Evolutionary conservation across 2,888 invertebrate genomes (phyloP).

Genomic region (Ormyrus nitidulus): DNA sequence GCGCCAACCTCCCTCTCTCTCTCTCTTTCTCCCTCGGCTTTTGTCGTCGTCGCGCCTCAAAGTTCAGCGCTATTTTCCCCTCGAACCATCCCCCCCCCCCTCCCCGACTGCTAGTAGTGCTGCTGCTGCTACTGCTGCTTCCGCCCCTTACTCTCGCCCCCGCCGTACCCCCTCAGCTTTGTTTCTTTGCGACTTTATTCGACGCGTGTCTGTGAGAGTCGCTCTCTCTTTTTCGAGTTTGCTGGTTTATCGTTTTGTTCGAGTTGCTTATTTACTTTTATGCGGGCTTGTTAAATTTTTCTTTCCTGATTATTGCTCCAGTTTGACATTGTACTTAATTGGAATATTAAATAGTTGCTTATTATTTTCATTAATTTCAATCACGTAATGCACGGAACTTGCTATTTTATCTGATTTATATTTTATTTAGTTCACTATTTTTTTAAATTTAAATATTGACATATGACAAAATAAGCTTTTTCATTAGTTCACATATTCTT

Average conservation of each 20-base stretch:
- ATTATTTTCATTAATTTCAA: too few species aligned
- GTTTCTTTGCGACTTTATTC: conserved; percentile 43
- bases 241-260: background rate
- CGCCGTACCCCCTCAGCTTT: background rate
- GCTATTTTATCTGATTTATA: background rate
- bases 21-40: conserved; percentile 7
- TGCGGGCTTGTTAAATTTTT: too few species aligned
- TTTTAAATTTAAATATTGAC: background rate
- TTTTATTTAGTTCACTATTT: background rate
- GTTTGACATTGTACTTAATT: too few species aligned
- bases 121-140: too few species aligned
- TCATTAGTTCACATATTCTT: background rate
- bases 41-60: conserved; percentile 25
- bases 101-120: background rate
- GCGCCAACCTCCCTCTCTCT: conserved; percentile 17
- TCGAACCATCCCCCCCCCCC: background rate
- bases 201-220: conserved; percentile 11
- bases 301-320: too few species aligned
- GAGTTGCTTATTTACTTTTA: background rate
- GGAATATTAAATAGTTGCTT: too few species aligned
- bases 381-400: too few species aligned
- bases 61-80: conserved; percentile 43
- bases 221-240: conserved; percentile 1
- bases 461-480: background rate
- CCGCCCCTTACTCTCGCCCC: background rate